phyloP scores from a whole-genome alignment of 2,797 vertebrate species.

The Parauchenoglanis punctatus region DNA sequence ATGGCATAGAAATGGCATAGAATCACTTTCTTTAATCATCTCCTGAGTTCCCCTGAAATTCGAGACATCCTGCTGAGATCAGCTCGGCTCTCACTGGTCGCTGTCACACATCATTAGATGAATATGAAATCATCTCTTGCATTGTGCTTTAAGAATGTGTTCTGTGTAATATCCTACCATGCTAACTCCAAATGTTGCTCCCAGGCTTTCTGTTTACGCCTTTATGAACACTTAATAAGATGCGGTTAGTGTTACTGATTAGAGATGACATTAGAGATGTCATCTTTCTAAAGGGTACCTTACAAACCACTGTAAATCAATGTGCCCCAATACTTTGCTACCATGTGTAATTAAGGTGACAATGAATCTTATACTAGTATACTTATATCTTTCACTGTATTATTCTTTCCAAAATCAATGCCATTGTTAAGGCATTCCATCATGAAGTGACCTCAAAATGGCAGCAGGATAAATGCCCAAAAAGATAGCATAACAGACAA shows the following conservation, averaged over 20 bases:
- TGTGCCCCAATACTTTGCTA: neutral
- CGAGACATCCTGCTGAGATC: conserved; percentile 31
- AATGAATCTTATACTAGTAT: neutral
- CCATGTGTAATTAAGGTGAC: neutral
- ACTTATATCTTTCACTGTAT: neutral
- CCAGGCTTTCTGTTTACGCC: conserved; percentile 1
- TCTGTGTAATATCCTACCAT: neutral
- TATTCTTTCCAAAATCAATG: neutral
- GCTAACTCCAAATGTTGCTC: neutral
- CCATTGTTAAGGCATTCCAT: neutral
- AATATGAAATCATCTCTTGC: conserved; percentile 38
- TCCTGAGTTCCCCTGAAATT: conserved; percentile 41
- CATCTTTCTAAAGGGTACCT: neutral
- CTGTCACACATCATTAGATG: conserved; percentile 31
- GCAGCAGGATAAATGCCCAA: neutral
- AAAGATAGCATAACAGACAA: neutral
- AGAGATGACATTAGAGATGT: conserved; percentile 30
- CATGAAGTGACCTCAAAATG: neutral
- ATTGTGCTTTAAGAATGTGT: conserved; percentile 26
- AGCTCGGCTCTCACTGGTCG: conserved; percentile 45
- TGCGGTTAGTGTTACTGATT: conserved; percentile 35
- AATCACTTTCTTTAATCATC: conserved; percentile 55
- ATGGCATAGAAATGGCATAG: conserved; percentile 41
- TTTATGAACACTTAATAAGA: conserved; percentile 22
- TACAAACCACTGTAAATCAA: neutral